Conservation (phyloP, 2,888 invertebrate genomes). For the Heliconius aoede region DNA sequence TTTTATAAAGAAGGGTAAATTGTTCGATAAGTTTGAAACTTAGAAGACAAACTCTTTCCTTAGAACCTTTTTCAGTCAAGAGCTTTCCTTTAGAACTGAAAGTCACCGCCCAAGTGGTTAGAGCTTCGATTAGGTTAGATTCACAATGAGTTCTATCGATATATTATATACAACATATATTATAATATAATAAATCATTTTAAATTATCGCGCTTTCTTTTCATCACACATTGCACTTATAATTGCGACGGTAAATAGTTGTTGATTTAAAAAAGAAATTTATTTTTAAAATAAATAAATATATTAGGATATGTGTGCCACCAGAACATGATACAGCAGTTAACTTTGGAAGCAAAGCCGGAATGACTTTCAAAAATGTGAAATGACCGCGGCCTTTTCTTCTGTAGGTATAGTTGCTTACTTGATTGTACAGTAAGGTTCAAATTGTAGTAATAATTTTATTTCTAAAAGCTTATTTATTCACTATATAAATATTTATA, state of each 20-base stretch:
- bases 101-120: conserved; percentile 71
- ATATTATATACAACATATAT: not conserved
- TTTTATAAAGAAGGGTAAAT: conserved; percentile 28
- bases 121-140: conserved; percentile 53
- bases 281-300: not conserved
- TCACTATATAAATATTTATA: no score
- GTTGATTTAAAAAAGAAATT: no score
- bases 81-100: conserved; percentile 63
- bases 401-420: not conserved
- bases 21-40: conserved; percentile 42
- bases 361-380: conserved; percentile 59
- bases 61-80: conserved; percentile 49
- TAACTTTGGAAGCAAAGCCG: conserved; percentile 56
- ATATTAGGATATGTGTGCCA: conserved; percentile 48
- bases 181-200: not conserved
- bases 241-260: no score
- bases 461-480: not conserved
- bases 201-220: not conserved
- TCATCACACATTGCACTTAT: no score
- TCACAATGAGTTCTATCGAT: conserved; percentile 48
- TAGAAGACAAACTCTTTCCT: conserved; percentile 45
- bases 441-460: not conserved
- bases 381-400: conserved; percentile 46
- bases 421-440: not conserved
- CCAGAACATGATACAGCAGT: conserved; percentile 59